These are phyloP conservation scores for Nowickia ferox DNA, from an alignment of 2,888 invertebrate genomes.

Conservation along the genomic window DNA sequence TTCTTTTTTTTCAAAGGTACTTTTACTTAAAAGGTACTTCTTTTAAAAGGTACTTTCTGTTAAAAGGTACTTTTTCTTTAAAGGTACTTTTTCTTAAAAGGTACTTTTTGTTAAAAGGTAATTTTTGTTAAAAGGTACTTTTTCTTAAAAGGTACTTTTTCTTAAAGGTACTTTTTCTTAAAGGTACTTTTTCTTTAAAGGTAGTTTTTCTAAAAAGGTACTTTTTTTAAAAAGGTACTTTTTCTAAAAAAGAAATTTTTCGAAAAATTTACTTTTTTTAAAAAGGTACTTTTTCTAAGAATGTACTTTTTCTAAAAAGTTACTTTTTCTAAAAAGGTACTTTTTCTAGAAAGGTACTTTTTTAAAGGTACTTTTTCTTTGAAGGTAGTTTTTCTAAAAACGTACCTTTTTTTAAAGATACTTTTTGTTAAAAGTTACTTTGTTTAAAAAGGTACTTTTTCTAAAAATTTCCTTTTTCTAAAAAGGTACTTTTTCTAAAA, in stretches of 20 bases:
- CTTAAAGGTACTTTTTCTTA: neutral
- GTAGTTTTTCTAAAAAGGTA: neutral
- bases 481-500: too few relatives aligned
- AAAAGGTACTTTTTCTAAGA: neutral
- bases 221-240: neutral
- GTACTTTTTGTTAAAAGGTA: conserved; percentile 1
- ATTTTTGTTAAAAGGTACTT: neutral
- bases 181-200: neutral
- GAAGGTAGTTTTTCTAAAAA: neutral
- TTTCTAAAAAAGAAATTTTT: too few relatives aligned
- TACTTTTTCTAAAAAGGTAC: neutral
- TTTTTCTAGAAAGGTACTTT: neutral
- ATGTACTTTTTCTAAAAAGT: neutral
- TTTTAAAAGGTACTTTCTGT: neutral
- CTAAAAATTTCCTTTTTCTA: too few relatives aligned
- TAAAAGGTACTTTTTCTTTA: neutral
- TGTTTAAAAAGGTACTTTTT: neutral
- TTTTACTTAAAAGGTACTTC: neutral
- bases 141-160: neutral
- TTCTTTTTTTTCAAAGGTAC: neutral
- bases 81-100: neutral
- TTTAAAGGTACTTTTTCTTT: too few relatives aligned
- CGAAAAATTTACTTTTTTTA: neutral
- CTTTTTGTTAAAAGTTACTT: neutral
- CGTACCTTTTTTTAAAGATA: neutral